Evolutionary conservation across 2,888 invertebrate genomes (phyloP), one percentile per base, ranked within the genome.

Genomic region (Biston stratarius): DNA sequence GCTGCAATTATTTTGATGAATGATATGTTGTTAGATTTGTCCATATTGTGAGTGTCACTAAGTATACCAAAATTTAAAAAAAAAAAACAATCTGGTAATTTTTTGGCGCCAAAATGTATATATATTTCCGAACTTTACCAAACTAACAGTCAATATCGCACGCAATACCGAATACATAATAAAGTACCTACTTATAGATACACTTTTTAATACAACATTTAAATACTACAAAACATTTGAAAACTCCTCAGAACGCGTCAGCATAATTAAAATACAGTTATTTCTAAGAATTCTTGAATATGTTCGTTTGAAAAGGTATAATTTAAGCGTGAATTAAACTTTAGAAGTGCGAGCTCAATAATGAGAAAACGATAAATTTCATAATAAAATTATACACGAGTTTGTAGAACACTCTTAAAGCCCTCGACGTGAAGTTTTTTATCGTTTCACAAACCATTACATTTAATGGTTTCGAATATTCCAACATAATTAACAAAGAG

Each of bases 341-440:
- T 15, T 11, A 15, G 15, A 60, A 67, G 59, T 53, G 53, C 10
- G 45, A 60, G 56, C 51, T 60, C 55, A 61, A 67, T 70, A 71
- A 72, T 71, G 65, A 61, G 55, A 49, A 69, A 69, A 68, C 67
- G 66, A 71, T 71, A 72, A 72, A 69, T 70, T 69, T 67, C 57
- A 66, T 64, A 66, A 65, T 67, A 60, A 69, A 72, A 63, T 72
- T 70, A 42, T 57, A 55, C 42, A 53, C 38, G 38, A 66, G 61
- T 67, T 67, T 67, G 68, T 62, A 63, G 57, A 59, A 49, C 67
- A 62, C 61, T 58, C 60, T 65, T 44, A 49, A 56, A 59, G 61
- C 52, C 33, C 45, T 40, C 15, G 0, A 11, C 52, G 5, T 59
- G 63, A 66, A 67, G 58, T 52, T 59, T 64, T 69, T 73, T 66